Evolutionary conservation across 2,113 vertebrate genomes (phyloP).

Genomic region (Oenanthe melanoleuca): DNA sequence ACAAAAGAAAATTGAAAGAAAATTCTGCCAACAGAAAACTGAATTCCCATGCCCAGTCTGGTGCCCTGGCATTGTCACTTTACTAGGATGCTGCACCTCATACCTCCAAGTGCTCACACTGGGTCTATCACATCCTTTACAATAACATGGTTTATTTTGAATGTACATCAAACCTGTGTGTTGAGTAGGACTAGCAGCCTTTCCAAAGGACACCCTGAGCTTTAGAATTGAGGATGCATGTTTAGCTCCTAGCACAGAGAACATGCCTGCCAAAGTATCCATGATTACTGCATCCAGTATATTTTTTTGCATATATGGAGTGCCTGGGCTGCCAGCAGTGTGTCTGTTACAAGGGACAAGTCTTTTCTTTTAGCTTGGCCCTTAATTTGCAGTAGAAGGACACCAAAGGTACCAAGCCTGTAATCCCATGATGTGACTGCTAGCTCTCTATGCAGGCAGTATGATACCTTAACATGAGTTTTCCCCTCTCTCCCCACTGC

Average conservation of each 20-base stretch:
- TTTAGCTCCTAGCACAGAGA: background rate
- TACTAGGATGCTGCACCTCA: background rate
- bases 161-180: background rate
- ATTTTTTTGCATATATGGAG: background rate
- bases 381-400: background rate
- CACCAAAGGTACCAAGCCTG: background rate
- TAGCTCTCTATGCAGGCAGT: background rate
- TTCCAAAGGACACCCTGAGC: background rate
- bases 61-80: background rate
- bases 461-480: background rate
- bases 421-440: accelerated
- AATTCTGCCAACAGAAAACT: background rate
- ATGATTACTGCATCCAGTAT: background rate
- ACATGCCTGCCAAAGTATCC: background rate
- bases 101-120: background rate
- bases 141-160: background rate
- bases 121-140: background rate
- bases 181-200: background rate
- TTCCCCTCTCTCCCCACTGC: background rate
- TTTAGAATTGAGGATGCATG: background rate
- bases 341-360: background rate
- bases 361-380: background rate
- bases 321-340: background rate
- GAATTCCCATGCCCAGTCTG: background rate
- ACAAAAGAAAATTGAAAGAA: background rate